phyloP scores from a whole-genome alignment of 2,797 vertebrate genomes.

The Hydrophis major region DNA sequence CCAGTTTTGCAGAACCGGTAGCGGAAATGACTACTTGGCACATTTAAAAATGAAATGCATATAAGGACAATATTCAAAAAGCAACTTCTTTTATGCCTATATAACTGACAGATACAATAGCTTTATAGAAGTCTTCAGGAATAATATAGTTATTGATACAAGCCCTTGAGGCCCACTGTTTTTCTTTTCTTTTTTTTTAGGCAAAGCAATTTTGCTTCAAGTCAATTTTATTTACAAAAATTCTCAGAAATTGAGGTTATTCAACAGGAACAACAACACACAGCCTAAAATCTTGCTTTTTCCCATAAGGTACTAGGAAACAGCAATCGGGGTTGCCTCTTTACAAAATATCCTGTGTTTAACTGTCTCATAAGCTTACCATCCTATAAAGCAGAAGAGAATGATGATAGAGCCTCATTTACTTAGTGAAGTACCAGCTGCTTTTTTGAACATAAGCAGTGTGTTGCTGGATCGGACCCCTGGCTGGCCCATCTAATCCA shows the following conservation, averaged over 20 bases:
- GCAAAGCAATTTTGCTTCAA: background rate
- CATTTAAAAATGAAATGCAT: background rate
- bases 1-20: too few species aligned
- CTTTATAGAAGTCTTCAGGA: too few species aligned
- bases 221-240: background rate
- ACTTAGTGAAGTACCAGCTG: background rate
- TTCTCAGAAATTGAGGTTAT: background rate
- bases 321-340: background rate
- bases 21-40: background rate
- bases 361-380: too few species aligned
- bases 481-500: background rate
- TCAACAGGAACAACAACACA: background rate
- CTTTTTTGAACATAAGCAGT: background rate
- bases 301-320: background rate
- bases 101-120: background rate
- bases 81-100: too few species aligned
- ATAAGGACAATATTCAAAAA: background rate
- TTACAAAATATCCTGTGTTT: background rate
- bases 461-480: background rate
- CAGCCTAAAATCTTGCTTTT: too few species aligned
- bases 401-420: background rate
- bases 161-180: background rate
- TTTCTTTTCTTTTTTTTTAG: too few species aligned
- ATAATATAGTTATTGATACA: background rate
- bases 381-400: background rate